Evolutionary conservation across 2,888 invertebrate genomes (phyloP).

Genomic region (Coremacera marginata): DNA sequence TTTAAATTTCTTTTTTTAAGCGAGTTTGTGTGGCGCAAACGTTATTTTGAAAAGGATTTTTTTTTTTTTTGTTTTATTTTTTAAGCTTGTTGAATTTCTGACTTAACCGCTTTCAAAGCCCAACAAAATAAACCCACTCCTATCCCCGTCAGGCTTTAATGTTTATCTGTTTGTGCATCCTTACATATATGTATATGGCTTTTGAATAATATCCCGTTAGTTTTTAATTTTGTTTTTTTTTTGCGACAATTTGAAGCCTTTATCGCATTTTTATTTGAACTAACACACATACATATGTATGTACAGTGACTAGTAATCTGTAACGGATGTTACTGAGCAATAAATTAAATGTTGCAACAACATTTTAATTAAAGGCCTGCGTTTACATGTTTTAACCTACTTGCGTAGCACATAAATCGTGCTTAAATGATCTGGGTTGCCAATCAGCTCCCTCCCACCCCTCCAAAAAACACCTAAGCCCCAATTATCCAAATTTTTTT

Average conservation of each 20-base stretch:
- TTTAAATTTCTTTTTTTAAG: neutral
- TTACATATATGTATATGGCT: too few species aligned
- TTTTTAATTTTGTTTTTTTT: too few species aligned
- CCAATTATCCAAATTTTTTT: neutral
- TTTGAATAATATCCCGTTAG: too few species aligned
- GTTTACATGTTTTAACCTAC: neutral
- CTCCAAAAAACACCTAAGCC: neutral
- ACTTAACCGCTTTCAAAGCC: too few species aligned
- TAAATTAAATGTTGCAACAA: neutral
- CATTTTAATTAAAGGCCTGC: neutral
- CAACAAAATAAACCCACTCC: too few species aligned
- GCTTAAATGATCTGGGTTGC: conserved; percentile 13
- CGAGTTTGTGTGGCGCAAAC: neutral
- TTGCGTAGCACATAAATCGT: neutral
- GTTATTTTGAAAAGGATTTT: neutral
- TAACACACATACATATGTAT: too few species aligned
- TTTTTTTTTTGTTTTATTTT: too few species aligned
- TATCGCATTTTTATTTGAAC: too few species aligned
- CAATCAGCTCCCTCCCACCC: neutral
- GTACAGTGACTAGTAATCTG: neutral
- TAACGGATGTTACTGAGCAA: neutral
- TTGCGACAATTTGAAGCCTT: too few species aligned
- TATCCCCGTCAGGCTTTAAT: neutral
- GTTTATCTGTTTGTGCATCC: too few species aligned
- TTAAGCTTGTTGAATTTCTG: too few species aligned